Evolutionary conservation across 2,888 invertebrate genomes (phyloP).

Genomic region (Fragum whitleyi): DNA sequence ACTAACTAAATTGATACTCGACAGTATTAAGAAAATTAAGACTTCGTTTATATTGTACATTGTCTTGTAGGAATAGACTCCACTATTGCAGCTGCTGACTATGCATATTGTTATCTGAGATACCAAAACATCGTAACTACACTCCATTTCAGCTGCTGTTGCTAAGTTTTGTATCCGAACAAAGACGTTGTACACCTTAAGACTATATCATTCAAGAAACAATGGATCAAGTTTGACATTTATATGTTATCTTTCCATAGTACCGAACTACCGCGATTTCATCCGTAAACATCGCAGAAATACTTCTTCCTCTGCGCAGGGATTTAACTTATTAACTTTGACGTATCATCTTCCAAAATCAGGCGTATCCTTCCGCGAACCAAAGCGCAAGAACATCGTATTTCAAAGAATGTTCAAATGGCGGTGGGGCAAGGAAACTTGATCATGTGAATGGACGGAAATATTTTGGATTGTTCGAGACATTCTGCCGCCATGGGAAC

Average conservation of each 20-base stretch:
- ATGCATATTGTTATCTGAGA: neutral
- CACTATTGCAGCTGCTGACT: neutral
- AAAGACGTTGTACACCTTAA: too few relatives aligned
- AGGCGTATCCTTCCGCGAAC: slow-evolving; percentile 48
- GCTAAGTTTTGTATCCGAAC: neutral
- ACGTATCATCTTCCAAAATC: slow-evolving; percentile 66
- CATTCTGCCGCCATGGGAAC: slow-evolving; percentile 45
- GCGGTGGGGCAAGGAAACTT: slow-evolving; percentile 12
- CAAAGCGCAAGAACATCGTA: slow-evolving; percentile 33
- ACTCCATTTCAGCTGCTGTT: neutral
- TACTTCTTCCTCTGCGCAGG: slow-evolving; percentile 49
- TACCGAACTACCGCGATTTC: slow-evolving; percentile 46
- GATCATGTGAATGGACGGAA: slow-evolving; percentile 21
- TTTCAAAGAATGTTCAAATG: slow-evolving; percentile 23
- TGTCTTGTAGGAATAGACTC: too few relatives aligned
- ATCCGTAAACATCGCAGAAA: slow-evolving; percentile 57
- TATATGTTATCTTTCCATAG: slow-evolving; percentile 45
- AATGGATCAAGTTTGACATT: slow-evolving; percentile 60
- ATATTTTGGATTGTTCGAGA: slow-evolving; percentile 41
- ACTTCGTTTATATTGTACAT: too few relatives aligned
- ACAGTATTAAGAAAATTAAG: too few relatives aligned
- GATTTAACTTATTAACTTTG: slow-evolving; percentile 63
- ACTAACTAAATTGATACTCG: too few relatives aligned
- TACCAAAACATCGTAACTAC: neutral
- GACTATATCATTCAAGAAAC: slow-evolving; percentile 15